Base-by-base conservation (phyloP, 2,797 vertebrate species). In the Eremophila alpestris region DNA sequence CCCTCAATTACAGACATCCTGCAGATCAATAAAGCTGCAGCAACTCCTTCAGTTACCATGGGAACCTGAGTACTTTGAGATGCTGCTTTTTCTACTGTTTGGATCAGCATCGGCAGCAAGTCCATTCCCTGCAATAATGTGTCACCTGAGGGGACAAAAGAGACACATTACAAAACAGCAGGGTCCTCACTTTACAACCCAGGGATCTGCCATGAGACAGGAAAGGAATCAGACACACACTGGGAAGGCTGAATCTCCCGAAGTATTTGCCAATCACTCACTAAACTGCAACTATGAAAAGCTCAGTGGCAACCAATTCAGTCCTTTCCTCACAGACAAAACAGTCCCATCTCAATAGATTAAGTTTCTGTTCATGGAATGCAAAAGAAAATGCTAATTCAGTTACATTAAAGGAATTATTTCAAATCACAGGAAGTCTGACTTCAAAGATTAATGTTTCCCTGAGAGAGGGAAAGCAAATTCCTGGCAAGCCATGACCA, bases 41-140 rank as follows among this genome's bases (percentile, higher is more conserved):
- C 98, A 22, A 98, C 98, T 2, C 98, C 99, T 97, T 99, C 99
- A 0, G 98, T 97, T 34, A 99, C 98, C 34, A 98, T 81, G 70
- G 99, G 96, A 96, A 99, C 97, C 97, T 99, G 99, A 96, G 99
- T 99, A 93, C 97, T 98, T 91, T 99, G 99, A 26, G 98, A 97
- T 13, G 98, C 98, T 27, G 99, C 99, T 97, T 99, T 99, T 95
- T 99, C 99, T 63, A 99, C 98, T 0, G 98, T 98, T 97, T 99
- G 99, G 87, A 98, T 95, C 67, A 99, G 98, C 95, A 99, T 82
- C 0, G 99, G 98, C 65, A 99, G 87, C 55, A 99, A 97, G 63
- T 98, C 99, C 78, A 98, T 84, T 16, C 98, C 98, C 96, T 99
- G 99, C 68, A 98, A 89, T 45, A 99, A 96, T 1, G 98, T 98